Base-by-base conservation (phyloP, 2,888 invertebrate species). In the Diploptera punctata region DNA sequence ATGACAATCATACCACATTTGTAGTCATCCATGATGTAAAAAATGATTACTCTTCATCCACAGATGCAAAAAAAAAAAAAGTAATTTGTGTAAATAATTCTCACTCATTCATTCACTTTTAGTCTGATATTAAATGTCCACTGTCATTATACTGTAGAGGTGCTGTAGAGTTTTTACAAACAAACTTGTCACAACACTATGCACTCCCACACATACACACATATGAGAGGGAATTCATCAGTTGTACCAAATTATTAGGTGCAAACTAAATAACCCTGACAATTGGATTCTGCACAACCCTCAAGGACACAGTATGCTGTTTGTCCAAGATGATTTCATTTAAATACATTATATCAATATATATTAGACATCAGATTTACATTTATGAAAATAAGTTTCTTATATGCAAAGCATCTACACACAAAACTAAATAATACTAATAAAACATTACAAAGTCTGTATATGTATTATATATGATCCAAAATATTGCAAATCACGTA, bases 51-150 rank as follows among this genome's bases (percentile, higher is more conserved):
- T 67, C 49, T 18, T 54, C 52, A 18, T 54, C 52, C 49, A 31
- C 38, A 68, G 47, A 68, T 68, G 54, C 21, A 65, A 65, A 54
- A 68, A 68, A n/a, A 33, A 44, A 67, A 67, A 68, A 26, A 68
- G 16, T 21, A 13, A 52, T 38, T 68, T 68, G 21, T 52, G 2
- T 52, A 33, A 54, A 19, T 67, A 26, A 68, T 38, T 54, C 21
- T 18, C 68, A 38, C 49, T 43, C 67, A 67, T n/a, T 67, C 67
- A 47, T 9, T 24, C 29, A 33, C 5, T 21, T 52, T 19, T 21
- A 10, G 19, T 10, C 10, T 52, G 24, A 21, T 52, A 18, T 52
- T 52, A 10, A 10, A 52, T 21, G 21, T 9, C 9, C 52, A 52
- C 10, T 24, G 26, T 60, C 43, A 62, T 62, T 43, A 62, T 24